Conservation (phyloP, 2,888 invertebrate genomes). For the Ligdia adustata region DNA sequence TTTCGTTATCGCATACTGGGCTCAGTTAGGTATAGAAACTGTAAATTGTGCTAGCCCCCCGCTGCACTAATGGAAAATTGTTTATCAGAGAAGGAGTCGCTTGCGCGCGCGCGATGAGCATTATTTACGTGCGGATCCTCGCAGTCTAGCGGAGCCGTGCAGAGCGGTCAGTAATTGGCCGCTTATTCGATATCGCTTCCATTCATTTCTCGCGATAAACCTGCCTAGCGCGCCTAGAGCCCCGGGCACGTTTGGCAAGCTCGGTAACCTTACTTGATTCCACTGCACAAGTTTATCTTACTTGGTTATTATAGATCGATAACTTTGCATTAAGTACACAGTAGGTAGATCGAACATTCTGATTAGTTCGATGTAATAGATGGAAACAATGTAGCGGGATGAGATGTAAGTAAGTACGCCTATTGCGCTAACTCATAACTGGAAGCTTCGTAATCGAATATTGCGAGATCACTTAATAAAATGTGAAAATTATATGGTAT, state of each 20-base stretch:
- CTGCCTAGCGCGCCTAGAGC: constrained; percentile 47
- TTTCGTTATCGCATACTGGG: constrained; percentile 52
- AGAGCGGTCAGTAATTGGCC: constrained; percentile 66
- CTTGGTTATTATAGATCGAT: constrained; percentile 43
- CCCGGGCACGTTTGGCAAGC: constrained; percentile 50
- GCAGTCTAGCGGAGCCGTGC: constrained; percentile 58
- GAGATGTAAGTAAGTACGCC: constrained; percentile 11
- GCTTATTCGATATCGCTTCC: constrained; percentile 76
- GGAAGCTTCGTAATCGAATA: constrained; percentile 5
- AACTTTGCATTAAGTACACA: constrained; percentile 34
- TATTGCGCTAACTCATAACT: constrained; percentile 9
- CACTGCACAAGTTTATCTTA: constrained; percentile 56
- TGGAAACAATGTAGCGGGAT: constrained; percentile 23
- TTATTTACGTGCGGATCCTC: constrained; percentile 72
- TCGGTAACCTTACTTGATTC: constrained; percentile 54
- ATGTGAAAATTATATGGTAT: constrained; percentile 8
- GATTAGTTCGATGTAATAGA: constrained; percentile 26
- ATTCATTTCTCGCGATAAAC: constrained; percentile 78
- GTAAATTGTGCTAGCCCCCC: constrained; percentile 49
- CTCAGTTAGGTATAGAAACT: constrained; percentile 67
- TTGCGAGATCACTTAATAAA: constrained; percentile 10
- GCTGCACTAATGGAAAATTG: constrained; percentile 73
- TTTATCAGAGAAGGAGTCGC: constrained; percentile 53
- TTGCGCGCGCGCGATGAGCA: constrained; percentile 66
- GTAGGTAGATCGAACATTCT: constrained; percentile 30